Evolutionary conservation across 2,888 invertebrate species (phyloP), one percentile per base, ranked within the genome.

Genomic region (Elysia crispata): DNA sequence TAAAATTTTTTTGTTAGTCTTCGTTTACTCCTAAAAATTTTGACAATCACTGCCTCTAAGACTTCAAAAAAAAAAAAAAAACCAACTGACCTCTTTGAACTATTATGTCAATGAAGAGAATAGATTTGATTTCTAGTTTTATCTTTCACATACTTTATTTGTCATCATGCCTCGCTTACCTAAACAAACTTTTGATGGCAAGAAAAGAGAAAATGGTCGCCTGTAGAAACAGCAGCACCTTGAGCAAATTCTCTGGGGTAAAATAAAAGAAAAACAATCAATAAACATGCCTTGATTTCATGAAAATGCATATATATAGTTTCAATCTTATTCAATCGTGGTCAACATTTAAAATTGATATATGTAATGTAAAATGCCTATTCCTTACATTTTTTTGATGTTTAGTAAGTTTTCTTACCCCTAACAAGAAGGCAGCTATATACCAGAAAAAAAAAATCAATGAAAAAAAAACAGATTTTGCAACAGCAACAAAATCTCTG

Each of bases 121-220:
- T 54, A 15, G 20, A 54, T 54, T 54, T 13, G 13, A 13, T 15
- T 20, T 15, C 20, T 13, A 15, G 13, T 54, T 54, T 54, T 15
- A 54, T 15, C 20, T 54, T 13, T 54, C 54, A 54, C 54, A 54
- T 54, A 54, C 13, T 54, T 15, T 54, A 54, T 54, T 15, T 20
- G 13, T 54, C 60, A 23, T 8, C 60, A 41, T 41, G n/a, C 25
- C n/a, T 11, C 1, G 82, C 89, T 86, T 84, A 91, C 90, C 86
- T 85, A 79, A 88, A 87, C 28, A 88, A 79, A 64, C 83, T 86
- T 72, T 86, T 86, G 11, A 91, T 66, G 54, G 83, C 83, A 28
- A 96, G 91, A 30, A 95, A 93, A 81, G 95, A 93, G 92, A 97
- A 97, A 13, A 97, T 93, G 23, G 95, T 92, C 41, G 95, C 93